Base-by-base conservation (phyloP, 2,888 invertebrate species). In the Mimachlamys varia region DNA sequence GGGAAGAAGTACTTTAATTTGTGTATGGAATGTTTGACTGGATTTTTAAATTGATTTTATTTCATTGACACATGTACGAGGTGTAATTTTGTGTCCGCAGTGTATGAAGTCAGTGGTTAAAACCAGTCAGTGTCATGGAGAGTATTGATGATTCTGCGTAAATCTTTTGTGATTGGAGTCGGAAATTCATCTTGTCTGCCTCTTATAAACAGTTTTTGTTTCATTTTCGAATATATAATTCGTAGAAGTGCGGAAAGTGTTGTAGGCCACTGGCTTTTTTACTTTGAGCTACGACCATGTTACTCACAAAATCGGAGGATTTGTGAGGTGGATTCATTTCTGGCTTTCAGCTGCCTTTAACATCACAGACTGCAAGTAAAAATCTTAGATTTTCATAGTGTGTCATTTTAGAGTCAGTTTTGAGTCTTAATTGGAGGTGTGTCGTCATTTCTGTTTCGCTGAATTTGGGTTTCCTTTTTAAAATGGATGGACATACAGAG, bases 21-120 rank as follows among this genome's bases (percentile, higher is more conserved):
- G 76, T 76, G 76, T 76, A 76, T 76, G 76, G 76, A 76, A 76
- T 76, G 76, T 33, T 27, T 33, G 76, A 76, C 76, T 27, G 27
- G 33, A 12, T 76, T 76, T 76, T 76, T 76, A 76, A 76, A 76
- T 76, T 76, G 76, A 76, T 76, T 76, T 76, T 76, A 76, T 76
- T 76, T 76, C 76, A 76, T 76, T 76, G 76, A 76, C 76, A 33
- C 22, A 12, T 76, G 33, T 76, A 27, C 13, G 76, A 76, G 76
- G 76, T 33, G 33, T 76, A 76, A 76, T 22, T 76, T 15, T 27
- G 5, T 76, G 76, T 76, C 76, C 27, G 22, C 76, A 12, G 22
- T 76, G 33, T 76, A 76, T 5, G 7, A 76, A 12, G 27, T 33
- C 10, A 10, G 76, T 76, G 33, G 19, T 7, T 53, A 53, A 2